Evolutionary conservation across 2,797 vertebrate species (phyloP).

Genomic region (Peromyscus eremicus): DNA sequence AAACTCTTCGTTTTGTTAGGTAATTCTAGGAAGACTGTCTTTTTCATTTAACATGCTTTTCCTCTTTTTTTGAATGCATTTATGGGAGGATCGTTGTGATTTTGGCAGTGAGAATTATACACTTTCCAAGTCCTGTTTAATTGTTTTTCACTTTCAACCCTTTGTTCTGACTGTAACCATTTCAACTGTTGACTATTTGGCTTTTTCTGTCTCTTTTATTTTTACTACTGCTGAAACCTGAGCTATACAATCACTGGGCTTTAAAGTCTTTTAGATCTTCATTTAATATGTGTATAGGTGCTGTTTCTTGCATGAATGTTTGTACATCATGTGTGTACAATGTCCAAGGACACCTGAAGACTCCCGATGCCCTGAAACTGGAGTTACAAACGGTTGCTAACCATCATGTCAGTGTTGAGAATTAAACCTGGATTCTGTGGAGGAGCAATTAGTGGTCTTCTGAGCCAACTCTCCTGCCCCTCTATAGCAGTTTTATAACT

Average conservation of each 20-base stretch:
- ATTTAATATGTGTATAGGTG: neutral
- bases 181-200: neutral
- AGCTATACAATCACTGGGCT: neutral
- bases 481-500: too few relatives aligned
- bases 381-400: neutral
- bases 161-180: neutral
- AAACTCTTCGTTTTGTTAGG: slow-evolving; percentile 75
- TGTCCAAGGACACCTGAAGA: neutral
- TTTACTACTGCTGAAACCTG: neutral
- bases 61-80: slow-evolving; percentile 85
- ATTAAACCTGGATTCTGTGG: neutral
- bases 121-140: slow-evolving; percentile 82
- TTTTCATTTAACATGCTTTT: slow-evolving; percentile 76
- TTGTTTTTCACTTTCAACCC: neutral
- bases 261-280: neutral
- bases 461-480: too few relatives aligned
- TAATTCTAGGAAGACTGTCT: slow-evolving; percentile 75
- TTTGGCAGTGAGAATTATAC: slow-evolving; percentile 93
- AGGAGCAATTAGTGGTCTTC: slow-evolving; percentile 62
- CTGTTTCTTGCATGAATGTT: neutral
- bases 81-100: slow-evolving; percentile 93
- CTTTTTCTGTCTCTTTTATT: neutral
- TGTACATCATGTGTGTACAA: neutral
- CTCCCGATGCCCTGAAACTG: neutral
- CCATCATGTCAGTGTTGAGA: neutral